A percentile compares a stretch with the other conserved stretches of the same genome.
Conservation (phyloP, 2,797 vertebrate species). For the Remorina albescens region DNA sequence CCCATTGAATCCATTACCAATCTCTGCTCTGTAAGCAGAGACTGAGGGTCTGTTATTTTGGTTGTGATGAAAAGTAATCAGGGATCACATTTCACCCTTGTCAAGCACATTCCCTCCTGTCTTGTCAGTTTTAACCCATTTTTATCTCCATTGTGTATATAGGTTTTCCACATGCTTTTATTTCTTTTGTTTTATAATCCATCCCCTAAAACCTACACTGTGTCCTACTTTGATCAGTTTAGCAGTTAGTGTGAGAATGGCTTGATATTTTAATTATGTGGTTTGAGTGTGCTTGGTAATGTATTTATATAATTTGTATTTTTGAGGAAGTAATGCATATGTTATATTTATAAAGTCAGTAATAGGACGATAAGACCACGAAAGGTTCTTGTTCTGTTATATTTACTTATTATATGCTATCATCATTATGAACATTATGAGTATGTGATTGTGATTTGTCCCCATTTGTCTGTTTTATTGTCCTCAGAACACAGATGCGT, state of each 20-base stretch:
- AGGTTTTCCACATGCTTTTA: neutral
- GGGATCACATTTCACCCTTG: slow-evolving; percentile 1
- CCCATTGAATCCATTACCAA: neutral
- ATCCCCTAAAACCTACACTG: neutral
- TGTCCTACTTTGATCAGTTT: neutral
- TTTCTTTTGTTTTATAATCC: neutral
- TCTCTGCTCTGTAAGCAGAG: slow-evolving; percentile 1
- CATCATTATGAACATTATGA: too few species aligned
- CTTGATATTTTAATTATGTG: neutral
- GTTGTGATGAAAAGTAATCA: slow-evolving; percentile 5
- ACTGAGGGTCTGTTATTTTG: slow-evolving; percentile 3
- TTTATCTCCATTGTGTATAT: neutral
- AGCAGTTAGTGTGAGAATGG: neutral
- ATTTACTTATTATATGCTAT: too few species aligned
- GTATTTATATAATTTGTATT: neutral
- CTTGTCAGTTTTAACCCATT: slow-evolving; percentile 8
- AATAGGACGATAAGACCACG: too few species aligned
- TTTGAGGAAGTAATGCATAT: neutral
- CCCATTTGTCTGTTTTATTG: too few species aligned
- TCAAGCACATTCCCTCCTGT: slow-evolving; percentile 2
- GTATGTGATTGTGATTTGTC: too few species aligned
- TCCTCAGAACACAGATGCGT: too few species aligned
- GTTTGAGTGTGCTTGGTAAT: neutral
- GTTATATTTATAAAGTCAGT: too few species aligned
- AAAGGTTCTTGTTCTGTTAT: too few species aligned